phyloP scores from a whole-genome alignment of 2,797 vertebrate species.

The Natrix natrix region DNA sequence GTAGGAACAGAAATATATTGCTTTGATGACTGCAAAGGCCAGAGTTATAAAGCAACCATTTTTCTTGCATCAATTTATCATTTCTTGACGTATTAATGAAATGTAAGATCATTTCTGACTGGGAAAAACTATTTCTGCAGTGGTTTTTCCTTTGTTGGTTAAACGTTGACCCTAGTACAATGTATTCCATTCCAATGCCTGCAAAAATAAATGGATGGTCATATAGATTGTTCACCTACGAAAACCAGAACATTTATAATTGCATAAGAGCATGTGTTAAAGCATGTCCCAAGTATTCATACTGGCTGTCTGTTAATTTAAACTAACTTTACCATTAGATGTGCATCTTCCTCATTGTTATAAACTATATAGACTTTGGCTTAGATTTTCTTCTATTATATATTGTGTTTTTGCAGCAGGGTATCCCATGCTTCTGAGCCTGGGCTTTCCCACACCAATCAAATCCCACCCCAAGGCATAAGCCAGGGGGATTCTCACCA shows the following conservation, averaged over 20 bases:
- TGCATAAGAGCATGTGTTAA: slow-evolving; percentile 51
- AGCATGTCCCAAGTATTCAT: slow-evolving; percentile 42
- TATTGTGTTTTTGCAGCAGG: slow-evolving; percentile 82
- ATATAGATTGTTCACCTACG: slow-evolving; percentile 24
- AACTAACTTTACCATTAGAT: slow-evolving; percentile 61
- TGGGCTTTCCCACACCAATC: slow-evolving; percentile 78
- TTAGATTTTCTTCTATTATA: slow-evolving; percentile 75
- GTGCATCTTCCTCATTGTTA: slow-evolving; percentile 70
- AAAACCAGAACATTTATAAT: slow-evolving; percentile 22
- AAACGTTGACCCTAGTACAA: background rate
- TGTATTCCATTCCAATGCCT: background rate
- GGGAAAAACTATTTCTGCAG: background rate
- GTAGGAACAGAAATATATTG: background rate
- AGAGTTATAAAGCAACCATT: background rate
- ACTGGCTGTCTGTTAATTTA: slow-evolving; percentile 58
- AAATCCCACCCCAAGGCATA: slow-evolving; percentile 76
- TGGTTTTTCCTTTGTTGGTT: background rate
- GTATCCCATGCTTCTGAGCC: slow-evolving; percentile 79
- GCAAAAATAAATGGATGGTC: slow-evolving; percentile 27
- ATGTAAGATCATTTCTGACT: background rate
- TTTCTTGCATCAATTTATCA: background rate
- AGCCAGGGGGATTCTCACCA: slow-evolving; percentile 74
- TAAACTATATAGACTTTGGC: slow-evolving; percentile 65
- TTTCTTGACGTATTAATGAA: background rate
- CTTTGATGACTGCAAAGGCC: background rate